A percentile compares a stretch with the other conserved stretches of the same genome.
Evolutionary conservation across 2,113 vertebrate genomes (phyloP).

Genomic region (Ciconia maguari): DNA sequence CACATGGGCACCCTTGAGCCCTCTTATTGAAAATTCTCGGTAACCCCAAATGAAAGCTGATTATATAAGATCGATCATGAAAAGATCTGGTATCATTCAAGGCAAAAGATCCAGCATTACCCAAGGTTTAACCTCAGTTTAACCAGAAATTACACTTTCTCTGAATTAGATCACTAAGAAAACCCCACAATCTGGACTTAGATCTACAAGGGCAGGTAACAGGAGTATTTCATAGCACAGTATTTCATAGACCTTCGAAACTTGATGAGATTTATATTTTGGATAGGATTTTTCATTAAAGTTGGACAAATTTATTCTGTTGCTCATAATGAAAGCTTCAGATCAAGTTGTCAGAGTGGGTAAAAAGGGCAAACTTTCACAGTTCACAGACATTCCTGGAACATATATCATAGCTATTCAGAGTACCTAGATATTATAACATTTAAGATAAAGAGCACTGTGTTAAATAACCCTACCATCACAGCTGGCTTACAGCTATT

Average conservation of each 20-base stretch:
- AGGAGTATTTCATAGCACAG: not conserved
- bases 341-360: not conserved
- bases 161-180: not conserved
- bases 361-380: not conserved
- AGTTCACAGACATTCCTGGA: not conserved
- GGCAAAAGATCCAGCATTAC: not conserved
- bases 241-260: not conserved
- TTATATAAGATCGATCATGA: rapidly evolving
- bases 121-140: not conserved
- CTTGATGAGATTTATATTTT: not conserved
- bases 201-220: not conserved
- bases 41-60: not conserved
- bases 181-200: not conserved
- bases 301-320: not conserved
- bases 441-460: not conserved
- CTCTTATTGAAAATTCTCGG: not conserved
- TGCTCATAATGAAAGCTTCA: not conserved
- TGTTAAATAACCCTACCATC: not conserved
- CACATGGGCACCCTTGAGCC: rapidly evolving
- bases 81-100: not conserved
- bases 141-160: no score
- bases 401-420: not conserved
- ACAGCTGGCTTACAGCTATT: not conserved
- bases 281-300: not conserved
- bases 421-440: not conserved